phyloP scores from a whole-genome alignment of 2,113 vertebrate genomes.

The Phodopus roborovskii region DNA sequence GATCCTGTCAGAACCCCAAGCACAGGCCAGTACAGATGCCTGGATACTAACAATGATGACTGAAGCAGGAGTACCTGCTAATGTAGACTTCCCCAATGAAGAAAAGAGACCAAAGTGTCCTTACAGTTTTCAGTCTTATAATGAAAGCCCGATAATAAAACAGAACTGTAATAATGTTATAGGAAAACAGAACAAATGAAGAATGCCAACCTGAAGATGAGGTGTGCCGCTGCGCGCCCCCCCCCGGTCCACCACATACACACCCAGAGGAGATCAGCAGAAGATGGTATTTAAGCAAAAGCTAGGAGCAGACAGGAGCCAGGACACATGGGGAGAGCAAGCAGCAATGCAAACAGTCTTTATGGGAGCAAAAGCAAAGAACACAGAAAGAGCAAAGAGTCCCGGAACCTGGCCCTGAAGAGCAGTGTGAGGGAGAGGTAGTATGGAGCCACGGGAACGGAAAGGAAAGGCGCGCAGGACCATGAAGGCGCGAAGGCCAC shows the following conservation, averaged over 20 bases:
- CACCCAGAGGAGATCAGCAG: not conserved
- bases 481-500: no score
- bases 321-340: not conserved
- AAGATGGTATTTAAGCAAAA: not conserved
- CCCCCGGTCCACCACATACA: not conserved
- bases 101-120: not conserved
- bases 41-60: no score
- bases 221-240: no score
- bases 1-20: no score
- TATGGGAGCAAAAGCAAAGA: no score
- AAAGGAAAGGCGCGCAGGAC: not conserved
- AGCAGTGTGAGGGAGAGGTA: not conserved
- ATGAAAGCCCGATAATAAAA: conserved; percentile 25
- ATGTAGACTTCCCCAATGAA: not conserved
- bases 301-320: not conserved
- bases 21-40: no score
- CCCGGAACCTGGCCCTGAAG: no score
- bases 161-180: not conserved
- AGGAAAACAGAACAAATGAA: not conserved
- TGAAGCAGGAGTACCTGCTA: not conserved
- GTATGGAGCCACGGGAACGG: not conserved
- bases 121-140: not conserved
- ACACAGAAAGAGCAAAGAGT: not conserved
- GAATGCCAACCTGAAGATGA: not conserved
- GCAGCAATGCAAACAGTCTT: not conserved